Percentiles rank a stretch among this genome's conserved stretches.
Conservation (phyloP, 2,888 invertebrate species). For the Ectropis crepuscularia region DNA sequence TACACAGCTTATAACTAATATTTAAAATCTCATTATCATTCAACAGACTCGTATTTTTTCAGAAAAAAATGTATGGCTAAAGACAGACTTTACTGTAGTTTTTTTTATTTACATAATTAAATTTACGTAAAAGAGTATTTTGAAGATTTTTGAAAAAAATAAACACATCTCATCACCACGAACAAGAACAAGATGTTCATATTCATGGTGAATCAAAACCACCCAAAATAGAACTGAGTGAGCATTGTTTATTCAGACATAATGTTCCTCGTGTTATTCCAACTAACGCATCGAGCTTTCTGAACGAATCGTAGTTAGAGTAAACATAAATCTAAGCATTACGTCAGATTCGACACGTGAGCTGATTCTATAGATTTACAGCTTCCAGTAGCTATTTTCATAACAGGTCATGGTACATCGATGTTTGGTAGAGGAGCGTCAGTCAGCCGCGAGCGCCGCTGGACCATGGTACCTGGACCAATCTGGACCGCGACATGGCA, state of each 20-base stretch:
- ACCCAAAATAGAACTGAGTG: not conserved
- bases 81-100: too few relatives aligned
- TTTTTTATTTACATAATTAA: too few relatives aligned
- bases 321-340: slow-evolving; percentile 58
- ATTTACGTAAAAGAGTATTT: too few relatives aligned
- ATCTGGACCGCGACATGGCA: slow-evolving; percentile 48
- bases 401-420: slow-evolving; percentile 67
- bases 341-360: slow-evolving; percentile 71
- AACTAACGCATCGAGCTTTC: slow-evolving; percentile 35
- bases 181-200: too few relatives aligned
- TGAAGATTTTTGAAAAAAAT: too few relatives aligned
- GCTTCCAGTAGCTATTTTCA: slow-evolving; percentile 79
- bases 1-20: too few relatives aligned
- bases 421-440: slow-evolving; percentile 52
- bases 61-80: too few relatives aligned
- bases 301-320: slow-evolving; percentile 45
- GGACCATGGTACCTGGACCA: slow-evolving; percentile 42
- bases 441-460: slow-evolving; percentile 62
- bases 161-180: too few relatives aligned
- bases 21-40: too few relatives aligned
- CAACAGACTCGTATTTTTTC: too few relatives aligned
- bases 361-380: slow-evolving; percentile 64
- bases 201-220: not conserved
- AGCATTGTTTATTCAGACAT: slow-evolving; percentile 12
- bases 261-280: slow-evolving; percentile 36